Conservation (phyloP, 2,888 invertebrate genomes). For the Deladenus siricidicola region DNA sequence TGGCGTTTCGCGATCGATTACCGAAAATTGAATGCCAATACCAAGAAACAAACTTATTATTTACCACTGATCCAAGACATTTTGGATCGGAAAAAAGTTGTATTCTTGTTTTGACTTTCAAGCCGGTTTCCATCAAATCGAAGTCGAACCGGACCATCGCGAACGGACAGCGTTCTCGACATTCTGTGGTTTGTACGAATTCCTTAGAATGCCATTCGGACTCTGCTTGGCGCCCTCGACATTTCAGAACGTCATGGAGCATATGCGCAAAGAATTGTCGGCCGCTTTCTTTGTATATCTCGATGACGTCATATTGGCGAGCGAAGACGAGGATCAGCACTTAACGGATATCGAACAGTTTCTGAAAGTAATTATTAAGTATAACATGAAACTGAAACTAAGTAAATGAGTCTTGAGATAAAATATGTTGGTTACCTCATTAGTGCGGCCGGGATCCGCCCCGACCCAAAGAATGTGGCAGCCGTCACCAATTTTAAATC, state of each 20-base stretch:
- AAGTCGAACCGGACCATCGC: constrained; percentile 14
- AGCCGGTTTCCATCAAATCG: constrained; percentile 29
- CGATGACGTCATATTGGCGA: constrained; percentile 28
- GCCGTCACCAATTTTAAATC: constrained; percentile 6
- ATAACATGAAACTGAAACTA: constrained; percentile 24
- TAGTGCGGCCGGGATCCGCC: constrained; percentile 22
- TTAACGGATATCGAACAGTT: constrained; percentile 27
- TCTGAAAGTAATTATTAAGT: constrained; percentile 11
- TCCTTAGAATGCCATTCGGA: constrained; percentile 20
- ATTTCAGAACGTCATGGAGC: constrained; percentile 20
- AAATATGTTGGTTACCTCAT: constrained; percentile 29
- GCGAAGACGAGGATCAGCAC: constrained; percentile 19
- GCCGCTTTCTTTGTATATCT: constrained; percentile 23
- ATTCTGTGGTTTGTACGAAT: constrained; percentile 25
- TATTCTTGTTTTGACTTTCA: constrained; percentile 26
- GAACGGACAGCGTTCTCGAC: constrained; percentile 29
- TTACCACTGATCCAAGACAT: constrained; percentile 15
- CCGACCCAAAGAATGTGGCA: constrained; percentile 25
- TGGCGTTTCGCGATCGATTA: constrained; percentile 17
- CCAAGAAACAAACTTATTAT: constrained; percentile 1
- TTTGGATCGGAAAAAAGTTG: constrained; percentile 15
- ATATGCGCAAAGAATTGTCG: constrained; percentile 9
- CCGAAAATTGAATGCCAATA: constrained; percentile 8
- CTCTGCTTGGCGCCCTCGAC: constrained; percentile 8
- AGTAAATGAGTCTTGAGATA: constrained; percentile 28